Percentiles rank a stretch among this genome's conserved stretches.
These are phyloP conservation scores for Halisarca cf. caerulea DNA, from an alignment of 37 sponge, comb jelly and placozoan species.

Conservation along the genomic window DNA sequence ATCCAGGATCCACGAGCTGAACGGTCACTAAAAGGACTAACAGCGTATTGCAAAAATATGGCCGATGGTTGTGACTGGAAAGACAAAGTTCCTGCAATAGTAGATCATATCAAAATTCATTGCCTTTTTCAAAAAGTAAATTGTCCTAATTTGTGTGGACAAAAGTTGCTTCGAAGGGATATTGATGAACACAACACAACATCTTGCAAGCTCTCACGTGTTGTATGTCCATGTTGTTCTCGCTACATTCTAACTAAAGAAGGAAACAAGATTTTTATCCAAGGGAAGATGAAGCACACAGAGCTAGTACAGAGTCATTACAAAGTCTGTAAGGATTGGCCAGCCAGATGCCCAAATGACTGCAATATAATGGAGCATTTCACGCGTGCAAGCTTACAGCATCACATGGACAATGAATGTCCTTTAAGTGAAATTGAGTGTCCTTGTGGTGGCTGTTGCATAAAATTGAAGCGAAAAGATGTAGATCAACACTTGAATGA, in stretches of 20 bases:
- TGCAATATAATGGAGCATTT: background rate
- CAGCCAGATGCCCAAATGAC: background rate
- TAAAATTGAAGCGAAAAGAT: no score
- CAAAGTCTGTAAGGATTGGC: background rate
- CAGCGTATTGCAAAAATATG: background rate
- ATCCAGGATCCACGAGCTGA: background rate
- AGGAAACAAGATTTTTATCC: background rate
- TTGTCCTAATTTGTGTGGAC: no score
- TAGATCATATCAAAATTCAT: no score
- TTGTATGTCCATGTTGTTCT: background rate
- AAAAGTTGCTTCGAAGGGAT: background rate
- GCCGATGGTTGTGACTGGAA: background rate
- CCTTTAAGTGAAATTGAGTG: background rate
- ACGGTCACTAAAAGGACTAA: background rate
- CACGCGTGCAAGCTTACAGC: background rate
- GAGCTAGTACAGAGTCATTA: background rate
- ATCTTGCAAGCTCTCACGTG: background rate
- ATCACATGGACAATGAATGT: background rate
- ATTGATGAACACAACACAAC: background rate
- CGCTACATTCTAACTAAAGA: background rate
- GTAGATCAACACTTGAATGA: no score
- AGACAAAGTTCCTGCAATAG: background rate
- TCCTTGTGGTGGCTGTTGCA: no score
- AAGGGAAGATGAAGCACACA: background rate
- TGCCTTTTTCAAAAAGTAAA: no score